These are phyloP conservation scores for Spilogale gracilis DNA, from an alignment of 2,113 vertebrate species.

Conservation along the genomic window DNA sequence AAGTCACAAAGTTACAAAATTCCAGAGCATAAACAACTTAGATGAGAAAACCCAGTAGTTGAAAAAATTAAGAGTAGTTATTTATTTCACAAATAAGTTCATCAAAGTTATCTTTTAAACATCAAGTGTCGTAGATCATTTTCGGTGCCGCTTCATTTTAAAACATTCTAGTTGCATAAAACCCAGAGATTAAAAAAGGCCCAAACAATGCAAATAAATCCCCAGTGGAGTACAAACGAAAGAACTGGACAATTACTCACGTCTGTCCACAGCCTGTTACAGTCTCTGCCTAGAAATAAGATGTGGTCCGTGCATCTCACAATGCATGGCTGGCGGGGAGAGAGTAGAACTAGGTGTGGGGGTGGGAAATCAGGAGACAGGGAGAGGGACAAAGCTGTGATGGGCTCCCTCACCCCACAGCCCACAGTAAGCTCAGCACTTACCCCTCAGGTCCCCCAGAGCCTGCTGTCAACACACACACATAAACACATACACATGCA, in stretches of 20 bases:
- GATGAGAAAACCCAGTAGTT: not conserved
- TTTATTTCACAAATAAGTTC: not conserved
- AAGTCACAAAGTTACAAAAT: not conserved
- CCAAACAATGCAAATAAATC: not conserved
- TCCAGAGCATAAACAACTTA: not conserved
- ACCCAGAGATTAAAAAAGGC: too few relatives aligned
- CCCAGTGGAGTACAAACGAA: too few relatives aligned
- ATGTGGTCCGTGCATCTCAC: not conserved
- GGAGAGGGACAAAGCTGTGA: not conserved
- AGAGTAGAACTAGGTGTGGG: not conserved
- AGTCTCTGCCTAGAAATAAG: not conserved
- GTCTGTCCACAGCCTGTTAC: accelerated
- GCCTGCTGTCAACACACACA: not conserved
- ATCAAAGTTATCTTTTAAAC: not conserved
- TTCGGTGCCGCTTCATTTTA: not conserved
- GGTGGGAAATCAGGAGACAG: not conserved
- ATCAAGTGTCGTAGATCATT: not conserved
- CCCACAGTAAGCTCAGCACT: accelerated
- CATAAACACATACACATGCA: not conserved
- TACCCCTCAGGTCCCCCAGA: not conserved
- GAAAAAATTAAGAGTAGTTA: not conserved
- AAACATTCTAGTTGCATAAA: slow-evolving; percentile 29
- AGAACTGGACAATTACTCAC: not conserved
- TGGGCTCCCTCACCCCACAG: not conserved
- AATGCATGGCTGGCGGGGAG: not conserved